A percentile compares a stretch with the other conserved stretches of the same genome.
Evolutionary conservation across 2,888 invertebrate genomes (phyloP).

Genomic region (Hirtodrosophila trivittata): DNA sequence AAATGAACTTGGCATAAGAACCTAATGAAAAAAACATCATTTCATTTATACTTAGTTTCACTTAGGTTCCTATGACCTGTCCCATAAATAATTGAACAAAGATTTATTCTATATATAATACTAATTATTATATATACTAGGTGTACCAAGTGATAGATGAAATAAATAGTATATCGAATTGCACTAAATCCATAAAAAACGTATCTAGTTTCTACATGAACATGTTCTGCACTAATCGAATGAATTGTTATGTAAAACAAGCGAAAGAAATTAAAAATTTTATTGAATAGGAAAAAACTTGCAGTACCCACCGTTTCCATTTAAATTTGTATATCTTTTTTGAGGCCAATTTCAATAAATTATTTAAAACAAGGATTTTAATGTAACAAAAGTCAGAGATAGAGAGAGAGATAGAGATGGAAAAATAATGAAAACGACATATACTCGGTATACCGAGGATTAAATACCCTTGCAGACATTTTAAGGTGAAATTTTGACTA

Average conservation of each 20-base stretch:
- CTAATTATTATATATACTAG: conserved; percentile 22
- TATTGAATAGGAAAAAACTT: conserved; percentile 44
- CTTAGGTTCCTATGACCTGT: conserved; percentile 14
- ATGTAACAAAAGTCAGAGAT: conserved; percentile 12
- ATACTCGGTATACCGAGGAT: conserved; percentile 32
- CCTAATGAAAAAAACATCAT: conserved; percentile 3
- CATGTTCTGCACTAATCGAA: conserved; percentile 38
- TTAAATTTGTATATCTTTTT: conserved; percentile 7
- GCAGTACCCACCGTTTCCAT: conserved; percentile 61
- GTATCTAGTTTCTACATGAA: conserved; percentile 43
- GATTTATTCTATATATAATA: conserved; percentile 28
- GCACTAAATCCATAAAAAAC: conserved; percentile 12
- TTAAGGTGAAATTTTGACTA: not conserved
- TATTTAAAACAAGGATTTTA: conserved; percentile 7
- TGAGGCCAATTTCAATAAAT: conserved; percentile 17
- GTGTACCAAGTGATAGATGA: not conserved
- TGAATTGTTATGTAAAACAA: conserved; percentile 38
- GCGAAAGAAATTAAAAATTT: conserved; percentile 31
- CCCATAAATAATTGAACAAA: conserved; percentile 31
- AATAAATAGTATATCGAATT: conserved; percentile 3
- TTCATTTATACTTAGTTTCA: conserved; percentile 13
- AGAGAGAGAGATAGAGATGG: not conserved
- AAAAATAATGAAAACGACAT: not conserved
- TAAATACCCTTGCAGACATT: conserved; percentile 33
- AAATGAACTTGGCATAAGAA: conserved; percentile 27